These are phyloP conservation scores for Muscina levida DNA, from an alignment of 2,888 invertebrate species.

Conservation along the genomic window DNA sequence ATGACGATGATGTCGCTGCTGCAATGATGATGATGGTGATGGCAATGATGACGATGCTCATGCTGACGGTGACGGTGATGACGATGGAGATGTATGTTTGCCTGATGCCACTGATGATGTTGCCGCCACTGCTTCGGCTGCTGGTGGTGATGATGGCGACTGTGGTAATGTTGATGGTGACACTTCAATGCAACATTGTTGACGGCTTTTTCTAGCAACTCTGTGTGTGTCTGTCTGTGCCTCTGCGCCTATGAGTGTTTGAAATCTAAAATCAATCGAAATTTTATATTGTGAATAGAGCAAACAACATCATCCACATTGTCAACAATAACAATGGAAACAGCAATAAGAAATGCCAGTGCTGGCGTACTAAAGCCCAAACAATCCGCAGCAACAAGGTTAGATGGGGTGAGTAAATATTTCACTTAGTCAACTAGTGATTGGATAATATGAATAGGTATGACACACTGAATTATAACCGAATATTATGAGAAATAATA, in stretches of 20 bases:
- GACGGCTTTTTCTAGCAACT: conserved; percentile 40
- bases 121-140: not conserved
- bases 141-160: conserved; percentile 50
- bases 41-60: conserved; percentile 3
- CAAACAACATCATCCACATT: not conserved
- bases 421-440: too few relatives aligned
- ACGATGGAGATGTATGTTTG: not conserved
- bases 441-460: too few relatives aligned
- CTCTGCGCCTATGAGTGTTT: not conserved
- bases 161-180: conserved; percentile 55
- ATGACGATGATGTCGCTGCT: not conserved
- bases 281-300: conserved; percentile 8
- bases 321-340: not conserved
- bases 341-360: conserved; percentile 40
- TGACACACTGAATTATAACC: too few relatives aligned
- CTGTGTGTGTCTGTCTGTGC: not conserved
- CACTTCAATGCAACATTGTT: conserved; percentile 61
- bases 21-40: not conserved
- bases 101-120: conserved; percentile 27
- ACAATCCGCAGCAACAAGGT: too few relatives aligned
- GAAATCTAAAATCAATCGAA: conserved; percentile 52
- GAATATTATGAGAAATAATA: too few relatives aligned
- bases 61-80: conserved; percentile 38
- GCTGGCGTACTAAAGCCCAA: conserved; percentile 29
- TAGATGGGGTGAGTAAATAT: conserved; percentile 46